Percentiles rank a stretch among this genome's conserved stretches.
Evolutionary conservation across 2,797 vertebrate species (phyloP).

Genomic region (Pogonophryne albipinna): DNA sequence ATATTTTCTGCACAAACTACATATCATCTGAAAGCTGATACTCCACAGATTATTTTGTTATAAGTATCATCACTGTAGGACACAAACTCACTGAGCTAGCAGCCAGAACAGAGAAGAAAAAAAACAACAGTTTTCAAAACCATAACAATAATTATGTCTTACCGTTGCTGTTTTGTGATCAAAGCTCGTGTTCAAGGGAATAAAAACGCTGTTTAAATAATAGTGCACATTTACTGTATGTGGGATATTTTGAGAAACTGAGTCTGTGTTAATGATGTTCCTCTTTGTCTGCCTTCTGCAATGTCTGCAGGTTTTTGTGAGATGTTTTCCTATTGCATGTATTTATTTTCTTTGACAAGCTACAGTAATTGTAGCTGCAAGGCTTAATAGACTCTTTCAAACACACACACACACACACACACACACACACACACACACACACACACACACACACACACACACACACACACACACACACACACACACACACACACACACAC

Average conservation of each 20-base stretch:
- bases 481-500: too few species aligned
- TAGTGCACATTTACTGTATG: conserved; percentile 8
- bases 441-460: not conserved
- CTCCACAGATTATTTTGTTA: too few species aligned
- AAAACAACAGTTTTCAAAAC: too few species aligned
- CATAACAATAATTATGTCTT: too few species aligned
- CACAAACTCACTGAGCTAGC: too few species aligned
- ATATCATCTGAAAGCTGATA: too few species aligned
- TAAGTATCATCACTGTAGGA: too few species aligned
- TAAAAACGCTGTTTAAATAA: too few species aligned
- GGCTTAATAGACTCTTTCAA: conserved; percentile 41
- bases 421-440: not conserved
- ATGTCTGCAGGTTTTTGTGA: conserved; percentile 44
- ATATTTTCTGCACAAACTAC: too few species aligned
- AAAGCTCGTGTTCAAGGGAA: too few species aligned
- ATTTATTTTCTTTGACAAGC: conserved; percentile 47
- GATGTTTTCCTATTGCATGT: conserved; percentile 17
- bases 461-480: conserved; percentile 5
- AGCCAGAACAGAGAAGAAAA: too few species aligned
- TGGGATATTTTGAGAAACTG: conserved; percentile 5
- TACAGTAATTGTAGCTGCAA: conserved; percentile 45
- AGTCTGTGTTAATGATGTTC: conserved; percentile 24
- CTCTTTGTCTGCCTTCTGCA: conserved; percentile 23
- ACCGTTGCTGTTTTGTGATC: too few species aligned
- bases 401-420: not conserved